Percentiles rank a stretch among this genome's conserved stretches.
Evolutionary conservation across 2,888 invertebrate species (phyloP).

Genomic region (Geotrupes spiniger): DNA sequence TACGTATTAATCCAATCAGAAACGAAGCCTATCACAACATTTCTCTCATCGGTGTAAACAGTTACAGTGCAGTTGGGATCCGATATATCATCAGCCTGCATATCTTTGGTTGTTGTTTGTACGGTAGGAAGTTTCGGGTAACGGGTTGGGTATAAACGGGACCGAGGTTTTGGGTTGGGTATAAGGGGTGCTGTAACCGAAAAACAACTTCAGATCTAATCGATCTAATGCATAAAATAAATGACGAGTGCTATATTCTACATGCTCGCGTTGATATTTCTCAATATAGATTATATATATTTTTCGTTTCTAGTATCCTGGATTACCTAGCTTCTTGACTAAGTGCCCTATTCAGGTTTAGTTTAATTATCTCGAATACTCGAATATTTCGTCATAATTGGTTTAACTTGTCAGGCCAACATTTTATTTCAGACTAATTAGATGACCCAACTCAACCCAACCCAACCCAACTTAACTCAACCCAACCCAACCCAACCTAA

Average conservation of each 20-base stretch:
- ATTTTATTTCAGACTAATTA: too few species aligned
- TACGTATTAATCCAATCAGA: slow-evolving; percentile 70
- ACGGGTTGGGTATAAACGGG: slow-evolving; percentile 36
- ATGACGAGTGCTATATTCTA: slow-evolving; percentile 7
- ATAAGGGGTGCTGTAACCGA: slow-evolving; percentile 40
- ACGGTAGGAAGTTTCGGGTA: slow-evolving; percentile 37
- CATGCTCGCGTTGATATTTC: neutral
- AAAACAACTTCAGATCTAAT: slow-evolving; percentile 30
- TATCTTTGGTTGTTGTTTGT: slow-evolving; percentile 43
- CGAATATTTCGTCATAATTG: too few species aligned
- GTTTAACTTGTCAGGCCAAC: too few species aligned
- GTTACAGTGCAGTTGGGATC: slow-evolving; percentile 54
- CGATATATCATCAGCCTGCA: slow-evolving; percentile 44
- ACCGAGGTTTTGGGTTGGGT: slow-evolving; percentile 38
- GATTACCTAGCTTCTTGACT: too few species aligned
- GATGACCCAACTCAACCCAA: too few species aligned
- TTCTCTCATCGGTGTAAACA: slow-evolving; percentile 50
- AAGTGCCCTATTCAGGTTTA: too few species aligned
- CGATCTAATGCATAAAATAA: slow-evolving; percentile 5
- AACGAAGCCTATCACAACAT: slow-evolving; percentile 62
- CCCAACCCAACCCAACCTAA: too few species aligned
- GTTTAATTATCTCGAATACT: too few species aligned
- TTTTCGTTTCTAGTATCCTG: too few species aligned
- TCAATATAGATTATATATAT: too few species aligned
- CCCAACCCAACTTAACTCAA: too few species aligned